These are phyloP conservation scores for Rhinogobius similis DNA, from an alignment of 2,113 vertebrate genomes.

Conservation along the genomic window DNA sequence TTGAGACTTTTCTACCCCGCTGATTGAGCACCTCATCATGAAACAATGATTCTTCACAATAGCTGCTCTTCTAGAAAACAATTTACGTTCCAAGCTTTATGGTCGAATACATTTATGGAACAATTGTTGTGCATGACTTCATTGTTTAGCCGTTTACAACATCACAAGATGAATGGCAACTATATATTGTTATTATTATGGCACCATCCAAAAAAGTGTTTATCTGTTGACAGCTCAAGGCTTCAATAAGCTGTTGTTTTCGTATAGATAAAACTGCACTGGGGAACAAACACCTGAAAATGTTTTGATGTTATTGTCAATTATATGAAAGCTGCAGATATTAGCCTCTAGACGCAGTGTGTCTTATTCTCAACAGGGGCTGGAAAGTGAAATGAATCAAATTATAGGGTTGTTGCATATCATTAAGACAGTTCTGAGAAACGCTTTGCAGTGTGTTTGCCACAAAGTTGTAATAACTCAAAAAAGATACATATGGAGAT, in stretches of 20 bases:
- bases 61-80: slow-evolving; percentile 18
- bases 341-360: background rate
- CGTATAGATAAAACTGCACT: slow-evolving; percentile 17
- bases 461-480: background rate
- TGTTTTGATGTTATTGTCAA: slow-evolving; percentile 30
- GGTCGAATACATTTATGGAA: background rate
- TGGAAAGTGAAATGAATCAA: slow-evolving; percentile 29
- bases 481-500: background rate
- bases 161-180: slow-evolving; percentile 5
- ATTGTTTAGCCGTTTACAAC: background rate
- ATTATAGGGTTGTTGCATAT: slow-evolving; percentile 15
- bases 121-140: slow-evolving; percentile 16
- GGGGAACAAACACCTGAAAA: slow-evolving; percentile 8
- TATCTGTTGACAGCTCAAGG: slow-evolving; percentile 2
- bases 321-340: slow-evolving; percentile 25
- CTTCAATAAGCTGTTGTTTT: slow-evolving; percentile 21
- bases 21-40: slow-evolving; percentile 16
- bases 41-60: background rate
- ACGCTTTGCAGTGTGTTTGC: background rate
- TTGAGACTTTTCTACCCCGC: background rate
- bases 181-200: slow-evolving; percentile 10
- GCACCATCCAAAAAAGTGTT: slow-evolving; percentile 7
- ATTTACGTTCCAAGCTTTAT: slow-evolving; percentile 10
- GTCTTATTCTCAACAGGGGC: background rate
- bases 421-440: slow-evolving; percentile 6